Evolutionary conservation across 2,888 invertebrate species (phyloP), one percentile per base, ranked within the genome.

Genomic region (Pristionchus arcanus): DNA sequence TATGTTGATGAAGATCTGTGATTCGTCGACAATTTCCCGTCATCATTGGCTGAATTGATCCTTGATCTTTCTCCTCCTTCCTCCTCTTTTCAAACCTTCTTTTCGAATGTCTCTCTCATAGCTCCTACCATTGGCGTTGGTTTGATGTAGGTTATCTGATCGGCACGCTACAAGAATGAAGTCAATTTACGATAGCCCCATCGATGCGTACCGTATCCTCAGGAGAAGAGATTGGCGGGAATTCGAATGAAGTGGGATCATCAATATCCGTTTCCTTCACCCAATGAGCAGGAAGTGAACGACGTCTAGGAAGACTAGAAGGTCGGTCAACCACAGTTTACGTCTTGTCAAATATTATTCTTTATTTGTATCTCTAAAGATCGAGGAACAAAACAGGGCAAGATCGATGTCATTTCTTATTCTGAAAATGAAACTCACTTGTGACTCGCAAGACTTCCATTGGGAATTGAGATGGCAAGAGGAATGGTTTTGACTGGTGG

Each of bases 181-280:
- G 42, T 77, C 37, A 42, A 11, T 77, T 77, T 13, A 42, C 21
- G n/a, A 37, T 77, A 42, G 0, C 28, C 31, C 2, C 28, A 25
- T 68, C n/a, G n/a, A 28, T n/a, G 0, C 66, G 13, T 66, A 86
- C 86, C 37, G 86, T 63, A 66, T 86, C 86, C 37, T 86, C 86
- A 66, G 86, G 86, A 9, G 86, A 86, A 7, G 86, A 63, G 16
- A 86, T 86, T 5, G 66, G 31, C 37, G 86, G 37, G 86, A 86
- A 86, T 66, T 37, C 59, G 89, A 89, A 89, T 5, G 68, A 66
- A 1, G 55, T 42, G 19, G 89, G 89, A 42, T 89, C 89, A 28
- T 89, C 89, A 37, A 89, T 89, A n/a, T 89, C 89, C 19, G 89
- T 89, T n/a, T 89, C 89, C 28, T 89, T 89, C 34, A 89, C 81